phyloP scores from a whole-genome alignment of 1,140 invertebrate genomes.

The Drosophila bocqueti region DNA sequence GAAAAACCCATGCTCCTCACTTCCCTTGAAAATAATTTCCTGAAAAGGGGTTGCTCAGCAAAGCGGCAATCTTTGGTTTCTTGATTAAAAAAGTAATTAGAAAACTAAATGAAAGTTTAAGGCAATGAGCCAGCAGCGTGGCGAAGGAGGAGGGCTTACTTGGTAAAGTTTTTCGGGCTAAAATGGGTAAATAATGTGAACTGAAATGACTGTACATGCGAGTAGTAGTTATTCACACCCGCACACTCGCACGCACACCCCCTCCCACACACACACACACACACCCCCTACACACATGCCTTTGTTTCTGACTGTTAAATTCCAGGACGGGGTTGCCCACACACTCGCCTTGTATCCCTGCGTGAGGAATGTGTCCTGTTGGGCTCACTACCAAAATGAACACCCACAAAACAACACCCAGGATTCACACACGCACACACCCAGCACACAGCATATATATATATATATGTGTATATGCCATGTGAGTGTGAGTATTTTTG shows the following conservation, averaged over 20 bases:
- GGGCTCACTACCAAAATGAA: constrained; percentile 79
- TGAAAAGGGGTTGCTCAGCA: constrained; percentile 42
- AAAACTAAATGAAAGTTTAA: constrained; percentile 83
- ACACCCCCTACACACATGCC: constrained; percentile 32
- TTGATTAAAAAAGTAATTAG: constrained; percentile 84
- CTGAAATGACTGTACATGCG: constrained; percentile 78
- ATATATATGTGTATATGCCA: background rate
- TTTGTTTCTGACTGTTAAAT: constrained; percentile 57
- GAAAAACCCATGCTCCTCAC: background rate
- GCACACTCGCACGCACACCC: background rate
- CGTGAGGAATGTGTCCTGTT: constrained; percentile 78
- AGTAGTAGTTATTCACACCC: constrained; percentile 52
- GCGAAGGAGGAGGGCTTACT: background rate
- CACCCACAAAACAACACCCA: constrained; percentile 49
- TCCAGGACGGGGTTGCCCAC: constrained; percentile 2
- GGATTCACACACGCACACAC: constrained; percentile 5
- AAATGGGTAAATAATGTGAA: constrained; percentile 80
- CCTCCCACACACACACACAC: constrained; percentile 12
- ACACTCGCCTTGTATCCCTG: constrained; percentile 22
- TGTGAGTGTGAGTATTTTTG: background rate
- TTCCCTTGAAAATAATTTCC: constrained; percentile 7
- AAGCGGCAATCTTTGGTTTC: constrained; percentile 69
- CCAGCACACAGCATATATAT: background rate
- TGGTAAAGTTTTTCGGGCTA: constrained; percentile 52
- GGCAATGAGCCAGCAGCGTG: constrained; percentile 28